phyloP scores from a whole-genome alignment of 92 coral and sea anemone genomes.

The Chrysogorgia sp. region DNA sequence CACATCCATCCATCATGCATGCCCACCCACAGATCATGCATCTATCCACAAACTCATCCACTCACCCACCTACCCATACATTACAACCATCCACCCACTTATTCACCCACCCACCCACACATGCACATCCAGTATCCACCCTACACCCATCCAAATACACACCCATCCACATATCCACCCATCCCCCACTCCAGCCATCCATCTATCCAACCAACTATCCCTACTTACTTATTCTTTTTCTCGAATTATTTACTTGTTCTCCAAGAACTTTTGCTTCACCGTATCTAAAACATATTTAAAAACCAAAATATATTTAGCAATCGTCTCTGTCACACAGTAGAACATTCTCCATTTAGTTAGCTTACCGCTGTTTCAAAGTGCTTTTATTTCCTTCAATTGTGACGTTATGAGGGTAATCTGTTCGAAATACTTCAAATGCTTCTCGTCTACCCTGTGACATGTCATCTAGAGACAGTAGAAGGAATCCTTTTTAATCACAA shows the following conservation, averaged over 20 bases:
- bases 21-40: too few relatives aligned
- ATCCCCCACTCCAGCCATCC: too few relatives aligned
- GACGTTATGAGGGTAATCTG: conserved; percentile 85
- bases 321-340: not conserved
- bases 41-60: too few relatives aligned
- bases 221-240: conserved; percentile 86
- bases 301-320: not conserved
- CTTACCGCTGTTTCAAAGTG: conserved; percentile 77
- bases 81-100: too few relatives aligned
- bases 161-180: too few relatives aligned
- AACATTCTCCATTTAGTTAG: not conserved
- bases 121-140: too few relatives aligned
- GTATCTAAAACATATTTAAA: conserved; percentile 59
- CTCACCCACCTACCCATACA: too few relatives aligned
- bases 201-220: too few relatives aligned
- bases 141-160: too few relatives aligned
- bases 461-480: conserved; percentile 63
- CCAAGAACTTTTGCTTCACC: conserved; percentile 93
- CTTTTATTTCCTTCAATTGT: conserved; percentile 84
- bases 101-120: too few relatives aligned
- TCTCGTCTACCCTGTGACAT: conserved; percentile 97
- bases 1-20: too few relatives aligned
- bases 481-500: too few relatives aligned
- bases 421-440: conserved; percentile 89
- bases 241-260: conserved; percentile 89